Conservation (phyloP, 2,888 invertebrate genomes). For the Laothoe populi region DNA sequence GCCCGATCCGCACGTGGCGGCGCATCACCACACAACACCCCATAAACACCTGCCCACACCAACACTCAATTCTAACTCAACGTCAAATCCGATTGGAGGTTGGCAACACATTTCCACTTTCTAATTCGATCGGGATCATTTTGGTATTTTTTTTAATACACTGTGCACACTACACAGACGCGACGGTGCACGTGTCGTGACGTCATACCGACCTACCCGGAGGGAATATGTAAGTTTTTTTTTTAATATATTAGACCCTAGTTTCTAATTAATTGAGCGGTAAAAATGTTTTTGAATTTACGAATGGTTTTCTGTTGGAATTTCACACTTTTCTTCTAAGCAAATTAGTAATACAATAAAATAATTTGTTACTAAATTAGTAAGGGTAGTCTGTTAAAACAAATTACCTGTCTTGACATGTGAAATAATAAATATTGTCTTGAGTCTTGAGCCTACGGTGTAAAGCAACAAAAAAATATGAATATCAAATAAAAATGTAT, state of each 20-base stretch:
- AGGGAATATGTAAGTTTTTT: conserved; percentile 65
- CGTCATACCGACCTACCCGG: conserved; percentile 61
- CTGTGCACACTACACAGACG: conserved; percentile 29
- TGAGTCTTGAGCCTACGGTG: too few relatives aligned
- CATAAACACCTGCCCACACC: conserved; percentile 37
- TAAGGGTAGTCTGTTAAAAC: too few relatives aligned
- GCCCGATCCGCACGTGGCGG: conserved; percentile 69
- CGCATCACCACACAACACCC: conserved; percentile 40
- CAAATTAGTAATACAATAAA: too few relatives aligned
- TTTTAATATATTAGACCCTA: conserved; percentile 34
- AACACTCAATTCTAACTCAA: conserved; percentile 37
- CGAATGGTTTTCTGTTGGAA: background rate
- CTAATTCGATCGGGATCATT: conserved; percentile 21
- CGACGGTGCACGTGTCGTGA: conserved; percentile 68
- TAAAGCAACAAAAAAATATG: too few relatives aligned
- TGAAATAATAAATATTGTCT: too few relatives aligned
- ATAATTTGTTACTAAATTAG: too few relatives aligned
- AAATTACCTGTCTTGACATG: too few relatives aligned
- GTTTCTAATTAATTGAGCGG: conserved; percentile 31
- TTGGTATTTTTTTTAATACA: conserved; percentile 37
- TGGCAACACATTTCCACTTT: conserved; percentile 9
- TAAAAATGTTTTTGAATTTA: conserved; percentile 15
- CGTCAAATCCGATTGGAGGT: conserved; percentile 28
- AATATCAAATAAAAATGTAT: background rate
- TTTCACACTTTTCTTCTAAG: background rate